Base-by-base conservation (phyloP, 2,888 invertebrate genomes). In the Meiosimyza platycephala region DNA sequence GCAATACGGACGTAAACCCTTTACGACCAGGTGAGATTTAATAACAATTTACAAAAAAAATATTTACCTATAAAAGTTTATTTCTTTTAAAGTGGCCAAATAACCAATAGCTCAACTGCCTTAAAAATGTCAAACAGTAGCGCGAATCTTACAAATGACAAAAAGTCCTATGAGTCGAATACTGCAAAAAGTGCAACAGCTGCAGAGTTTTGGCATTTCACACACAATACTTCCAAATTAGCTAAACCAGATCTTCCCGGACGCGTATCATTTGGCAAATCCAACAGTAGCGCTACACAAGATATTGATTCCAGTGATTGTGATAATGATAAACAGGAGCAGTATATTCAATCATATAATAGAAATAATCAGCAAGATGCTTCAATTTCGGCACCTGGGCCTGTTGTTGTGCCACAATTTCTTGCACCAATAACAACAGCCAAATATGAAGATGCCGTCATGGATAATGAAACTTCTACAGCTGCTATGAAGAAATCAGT, bases 171-270 rank as follows among this genome's bases (percentile, higher is more conserved):
- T 16, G 71, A 18, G 28, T 28, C 4, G 13, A 50, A 48, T 66
- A 47, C 64, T 6, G n/a, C 16, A 28, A 22, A 48, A 6, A 51
- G 7, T 5, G 1, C 50, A 13, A 22, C 64, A 22, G n/a, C 64
- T 16, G 62, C 16, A 74, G 82, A 33, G 77, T 79, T 75, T 72
- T 84, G 76, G 77, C 62, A 40, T 6, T 60, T 59, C 13, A 68
- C 48, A 52, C 77, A 78, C 62, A 74, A 66, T 74, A 75, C 64
- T 15, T 28, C 60, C 5, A 82, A 80, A 60, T 66, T 78, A 0
- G 77, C 77, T 71, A 85, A 85, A 72, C 80, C 85, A 2, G 88
- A 88, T 82, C 80, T 88, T 50, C 88, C 88, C 0, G 88, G 88
- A 4, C 80, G 87, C 16, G 88, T 88, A 0, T 88, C 88, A 6